These are phyloP conservation scores for Scortum barcoo DNA, from an alignment of 2,113 vertebrate species.

Conservation along the genomic window DNA sequence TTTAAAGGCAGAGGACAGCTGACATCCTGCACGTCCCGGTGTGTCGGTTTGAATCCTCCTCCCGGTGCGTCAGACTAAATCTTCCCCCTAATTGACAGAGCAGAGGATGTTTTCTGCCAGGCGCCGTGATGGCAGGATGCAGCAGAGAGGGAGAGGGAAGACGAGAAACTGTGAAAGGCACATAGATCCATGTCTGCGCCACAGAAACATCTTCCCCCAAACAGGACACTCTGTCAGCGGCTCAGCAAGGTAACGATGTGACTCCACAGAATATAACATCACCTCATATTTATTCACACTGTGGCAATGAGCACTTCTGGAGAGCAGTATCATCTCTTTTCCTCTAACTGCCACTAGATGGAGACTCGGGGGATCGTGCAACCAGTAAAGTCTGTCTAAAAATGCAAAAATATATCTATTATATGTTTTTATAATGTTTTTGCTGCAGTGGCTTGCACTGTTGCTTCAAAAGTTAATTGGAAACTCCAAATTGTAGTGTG, in stretches of 20 bases:
- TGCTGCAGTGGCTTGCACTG: too few relatives aligned
- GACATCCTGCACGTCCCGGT: conserved; percentile 49
- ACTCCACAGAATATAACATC: conserved; percentile 1
- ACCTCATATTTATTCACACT: neutral
- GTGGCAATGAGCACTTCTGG: neutral
- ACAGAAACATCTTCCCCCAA: neutral
- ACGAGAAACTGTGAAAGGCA: neutral
- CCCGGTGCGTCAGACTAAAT: conserved; percentile 45
- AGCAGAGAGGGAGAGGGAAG: conserved; percentile 6
- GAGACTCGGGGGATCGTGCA: neutral
- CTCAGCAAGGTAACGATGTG: conserved; percentile 13
- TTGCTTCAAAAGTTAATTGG: too few relatives aligned
- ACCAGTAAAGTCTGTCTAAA: too few relatives aligned
- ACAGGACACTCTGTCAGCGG: neutral
- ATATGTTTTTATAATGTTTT: too few relatives aligned
- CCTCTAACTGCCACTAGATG: neutral
- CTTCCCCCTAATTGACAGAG: conserved; percentile 68
- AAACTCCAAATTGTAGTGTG: too few relatives aligned
- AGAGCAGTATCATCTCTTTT: neutral
- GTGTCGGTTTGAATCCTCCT: conserved; percentile 50
- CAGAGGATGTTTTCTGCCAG: conserved; percentile 49
- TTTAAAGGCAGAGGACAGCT: conserved; percentile 51
- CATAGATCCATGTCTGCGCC: neutral
- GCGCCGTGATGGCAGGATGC: conserved; percentile 3
- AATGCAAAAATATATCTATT: neutral